Conservation (phyloP, 2,888 invertebrate genomes). For the Mongoloraphidia duomilia region DNA sequence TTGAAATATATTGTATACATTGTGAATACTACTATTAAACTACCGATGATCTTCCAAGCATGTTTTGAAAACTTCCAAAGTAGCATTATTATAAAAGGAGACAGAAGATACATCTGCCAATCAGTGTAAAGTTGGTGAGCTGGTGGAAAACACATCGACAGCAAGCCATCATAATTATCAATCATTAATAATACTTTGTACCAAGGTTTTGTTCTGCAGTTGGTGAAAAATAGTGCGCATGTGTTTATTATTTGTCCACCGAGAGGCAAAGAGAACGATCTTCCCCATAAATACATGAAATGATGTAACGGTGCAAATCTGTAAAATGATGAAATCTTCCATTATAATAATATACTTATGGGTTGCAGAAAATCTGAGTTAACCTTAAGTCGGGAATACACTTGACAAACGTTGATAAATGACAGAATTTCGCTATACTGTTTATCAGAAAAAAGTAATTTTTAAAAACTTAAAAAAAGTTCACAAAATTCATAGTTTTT, state of each 20-base stretch:
- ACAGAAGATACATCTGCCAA: constrained; percentile 8
- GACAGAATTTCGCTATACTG: too few species aligned
- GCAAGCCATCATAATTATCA: constrained; percentile 1
- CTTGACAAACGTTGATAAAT: too few species aligned
- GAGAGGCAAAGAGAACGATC: too few species aligned
- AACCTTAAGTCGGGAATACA: too few species aligned
- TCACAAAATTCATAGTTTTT: too few species aligned
- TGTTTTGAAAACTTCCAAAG: constrained; percentile 7
- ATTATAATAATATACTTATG: too few species aligned
- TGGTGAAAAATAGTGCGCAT: background rate
- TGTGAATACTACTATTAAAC: background rate
- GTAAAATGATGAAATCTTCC: background rate
- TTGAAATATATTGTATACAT: too few species aligned
- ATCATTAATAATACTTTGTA: background rate
- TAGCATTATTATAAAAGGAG: constrained; percentile 5
- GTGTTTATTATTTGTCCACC: background rate
- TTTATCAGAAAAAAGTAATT: too few species aligned
- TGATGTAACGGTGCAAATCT: background rate
- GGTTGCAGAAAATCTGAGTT: too few species aligned
- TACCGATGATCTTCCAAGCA: background rate
- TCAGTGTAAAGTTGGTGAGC: constrained; percentile 9
- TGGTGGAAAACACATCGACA: constrained; percentile 7
- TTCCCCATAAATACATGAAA: too few species aligned
- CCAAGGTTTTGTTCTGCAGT: background rate
- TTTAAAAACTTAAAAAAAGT: too few species aligned